These are phyloP conservation scores for Peribatodes rhomboidaria DNA, from an alignment of 2,888 invertebrate species.

Conservation along the genomic window DNA sequence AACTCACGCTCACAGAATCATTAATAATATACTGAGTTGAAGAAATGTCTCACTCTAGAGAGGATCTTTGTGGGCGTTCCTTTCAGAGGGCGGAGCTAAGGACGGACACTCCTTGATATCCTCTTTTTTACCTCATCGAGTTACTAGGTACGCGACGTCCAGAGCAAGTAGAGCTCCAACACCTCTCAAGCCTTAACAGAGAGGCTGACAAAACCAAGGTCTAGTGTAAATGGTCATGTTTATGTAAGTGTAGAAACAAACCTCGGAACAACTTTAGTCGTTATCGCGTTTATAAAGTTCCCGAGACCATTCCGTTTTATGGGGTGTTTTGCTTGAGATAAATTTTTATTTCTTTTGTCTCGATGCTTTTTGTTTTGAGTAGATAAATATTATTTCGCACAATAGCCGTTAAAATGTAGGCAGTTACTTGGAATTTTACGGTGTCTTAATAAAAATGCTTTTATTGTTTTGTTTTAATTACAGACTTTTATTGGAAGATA, in stretches of 20 bases:
- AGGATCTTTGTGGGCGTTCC: slow-evolving; percentile 80
- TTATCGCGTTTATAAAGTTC: slow-evolving; percentile 86
- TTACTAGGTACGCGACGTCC: slow-evolving; percentile 77
- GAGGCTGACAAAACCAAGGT: slow-evolving; percentile 42
- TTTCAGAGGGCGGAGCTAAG: slow-evolving; percentile 73
- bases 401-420: slow-evolving; percentile 25
- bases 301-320: slow-evolving; percentile 84
- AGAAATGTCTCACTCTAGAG: slow-evolving; percentile 77
- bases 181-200: slow-evolving; percentile 37
- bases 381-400: slow-evolving; percentile 50
- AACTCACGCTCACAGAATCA: slow-evolving; percentile 55
- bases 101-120: slow-evolving; percentile 83
- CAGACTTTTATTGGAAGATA: no score
- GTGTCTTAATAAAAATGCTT: slow-evolving; percentile 19
- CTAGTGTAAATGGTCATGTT: slow-evolving; percentile 66
- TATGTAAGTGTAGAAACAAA: slow-evolving; percentile 82
- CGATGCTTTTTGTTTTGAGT: slow-evolving; percentile 67
- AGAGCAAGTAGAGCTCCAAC: slow-evolving; percentile 65
- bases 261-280: slow-evolving; percentile 83
- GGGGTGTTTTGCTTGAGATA: slow-evolving; percentile 85
- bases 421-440: slow-evolving; percentile 23
- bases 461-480: slow-evolving; percentile 12
- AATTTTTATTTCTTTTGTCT: slow-evolving; percentile 82
- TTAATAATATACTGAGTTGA: slow-evolving; percentile 69
- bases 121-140: slow-evolving; percentile 82